phyloP scores from a whole-genome alignment of 2,113 vertebrate species.

The Barbus barbus region DNA sequence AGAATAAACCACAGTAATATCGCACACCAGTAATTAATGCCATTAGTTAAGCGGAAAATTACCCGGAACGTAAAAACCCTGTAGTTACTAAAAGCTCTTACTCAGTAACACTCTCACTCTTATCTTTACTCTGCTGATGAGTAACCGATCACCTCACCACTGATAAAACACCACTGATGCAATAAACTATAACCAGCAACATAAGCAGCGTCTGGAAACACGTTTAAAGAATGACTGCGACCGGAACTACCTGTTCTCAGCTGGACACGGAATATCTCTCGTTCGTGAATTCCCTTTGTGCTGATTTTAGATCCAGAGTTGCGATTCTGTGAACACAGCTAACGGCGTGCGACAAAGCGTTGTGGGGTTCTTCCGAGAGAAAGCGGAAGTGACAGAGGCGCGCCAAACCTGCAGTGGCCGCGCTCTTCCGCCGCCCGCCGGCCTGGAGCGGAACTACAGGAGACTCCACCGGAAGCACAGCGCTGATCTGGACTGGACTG shows the following conservation, averaged over 20 bases:
- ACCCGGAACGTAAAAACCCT: not conserved
- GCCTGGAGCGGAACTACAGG: not conserved
- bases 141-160: too few relatives aligned
- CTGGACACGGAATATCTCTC: not conserved
- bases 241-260: conserved; percentile 61
- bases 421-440: not conserved
- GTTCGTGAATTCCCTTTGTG: not conserved
- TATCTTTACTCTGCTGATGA: too few relatives aligned
- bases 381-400: conserved; percentile 58
- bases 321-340: conserved; percentile 46
- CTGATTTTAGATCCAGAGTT: conserved; percentile 67
- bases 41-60: not conserved
- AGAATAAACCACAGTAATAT: not conserved
- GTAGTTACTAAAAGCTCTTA: too few relatives aligned
- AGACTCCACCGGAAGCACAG: too few relatives aligned
- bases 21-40: not conserved
- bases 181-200: not conserved
- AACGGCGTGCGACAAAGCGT: conserved; percentile 52
- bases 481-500: too few relatives aligned
- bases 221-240: rapidly evolving
- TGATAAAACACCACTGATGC: not conserved
- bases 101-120: too few relatives aligned
- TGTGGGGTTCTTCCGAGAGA: conserved; percentile 53
- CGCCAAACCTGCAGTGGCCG: not conserved
- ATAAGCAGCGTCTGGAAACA: too few relatives aligned